phyloP scores from a whole-genome alignment of 1,140 invertebrate species.

The Acromyrmex heyeri region DNA sequence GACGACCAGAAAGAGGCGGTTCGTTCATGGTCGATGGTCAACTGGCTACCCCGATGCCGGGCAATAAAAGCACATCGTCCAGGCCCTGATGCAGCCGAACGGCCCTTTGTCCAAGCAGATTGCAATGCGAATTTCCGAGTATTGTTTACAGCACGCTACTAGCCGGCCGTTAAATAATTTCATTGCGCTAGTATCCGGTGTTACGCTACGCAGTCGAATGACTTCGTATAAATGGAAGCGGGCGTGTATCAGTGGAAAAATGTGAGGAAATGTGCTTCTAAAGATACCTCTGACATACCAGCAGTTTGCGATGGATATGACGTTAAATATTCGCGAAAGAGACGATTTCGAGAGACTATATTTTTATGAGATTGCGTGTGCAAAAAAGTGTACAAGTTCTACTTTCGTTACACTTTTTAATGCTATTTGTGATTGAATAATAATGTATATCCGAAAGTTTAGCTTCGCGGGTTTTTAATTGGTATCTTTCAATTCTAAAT shows the following conservation, averaged over 20 bases:
- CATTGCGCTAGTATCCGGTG: constrained; percentile 64
- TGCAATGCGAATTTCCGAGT: constrained; percentile 69
- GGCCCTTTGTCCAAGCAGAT: constrained; percentile 68
- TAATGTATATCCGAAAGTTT: neutral
- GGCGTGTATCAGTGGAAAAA: neutral
- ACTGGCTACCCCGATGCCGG: neutral
- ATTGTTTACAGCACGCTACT: constrained; percentile 66
- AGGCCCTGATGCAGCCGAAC: neutral
- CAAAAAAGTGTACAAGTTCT: neutral
- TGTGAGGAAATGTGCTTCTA: neutral
- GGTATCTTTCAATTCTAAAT: neutral
- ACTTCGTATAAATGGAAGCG: neutral
- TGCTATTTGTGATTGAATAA: neutral
- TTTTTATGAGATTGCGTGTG: neutral
- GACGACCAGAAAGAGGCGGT: constrained; percentile 44
- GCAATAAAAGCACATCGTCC: constrained; percentile 67
- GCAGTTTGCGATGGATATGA: neutral
- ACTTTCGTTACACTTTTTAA: neutral
- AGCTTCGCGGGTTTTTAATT: too few species aligned
- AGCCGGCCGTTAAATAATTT: constrained; percentile 67
- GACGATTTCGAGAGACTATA: neutral
- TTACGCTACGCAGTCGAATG: constrained; percentile 45
- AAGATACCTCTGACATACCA: neutral
- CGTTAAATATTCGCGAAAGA: neutral
- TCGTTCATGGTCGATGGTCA: constrained; percentile 60